Evolutionary conservation across 2,888 invertebrate species (phyloP).

Genomic region (Synanthedon tipuliformis): DNA sequence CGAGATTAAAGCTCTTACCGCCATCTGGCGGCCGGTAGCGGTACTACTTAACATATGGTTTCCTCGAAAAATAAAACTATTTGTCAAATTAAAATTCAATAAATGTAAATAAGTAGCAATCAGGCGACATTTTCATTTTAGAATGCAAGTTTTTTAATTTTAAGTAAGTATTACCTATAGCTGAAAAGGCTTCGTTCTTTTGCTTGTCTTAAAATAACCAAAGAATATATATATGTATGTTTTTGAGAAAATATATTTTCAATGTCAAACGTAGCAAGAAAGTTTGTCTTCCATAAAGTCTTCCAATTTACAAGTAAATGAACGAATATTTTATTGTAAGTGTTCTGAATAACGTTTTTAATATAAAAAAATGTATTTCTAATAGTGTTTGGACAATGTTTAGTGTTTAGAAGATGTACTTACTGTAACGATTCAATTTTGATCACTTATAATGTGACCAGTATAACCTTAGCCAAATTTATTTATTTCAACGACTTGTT

Average conservation of each 20-base stretch:
- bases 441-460: slow-evolving; percentile 32
- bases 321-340: background rate
- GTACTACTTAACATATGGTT: background rate
- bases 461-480: slow-evolving; percentile 31
- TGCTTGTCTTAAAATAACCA: too few species aligned
- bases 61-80: slow-evolving; percentile 24
- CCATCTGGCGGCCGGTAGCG: slow-evolving; percentile 22
- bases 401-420: slow-evolving; percentile 43
- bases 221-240: too few species aligned
- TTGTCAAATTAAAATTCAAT: slow-evolving; percentile 49
- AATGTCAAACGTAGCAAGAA: slow-evolving; percentile 34
- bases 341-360: slow-evolving; percentile 2
- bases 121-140: background rate
- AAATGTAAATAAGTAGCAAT: slow-evolving; percentile 48
- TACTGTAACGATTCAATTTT: slow-evolving; percentile 25
- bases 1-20: background rate
- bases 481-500: slow-evolving; percentile 48
- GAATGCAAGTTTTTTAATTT: background rate
- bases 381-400: slow-evolving; percentile 16
- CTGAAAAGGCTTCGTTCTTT: slow-evolving; percentile 2
- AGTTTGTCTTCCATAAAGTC: slow-evolving; percentile 34
- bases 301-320: slow-evolving; percentile 14
- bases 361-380: slow-evolving; percentile 10
- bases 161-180: background rate
- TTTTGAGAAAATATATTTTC: slow-evolving; percentile 42